Conservation (phyloP, 2,113 vertebrate species). For the Cyanoliseus patagonus region DNA sequence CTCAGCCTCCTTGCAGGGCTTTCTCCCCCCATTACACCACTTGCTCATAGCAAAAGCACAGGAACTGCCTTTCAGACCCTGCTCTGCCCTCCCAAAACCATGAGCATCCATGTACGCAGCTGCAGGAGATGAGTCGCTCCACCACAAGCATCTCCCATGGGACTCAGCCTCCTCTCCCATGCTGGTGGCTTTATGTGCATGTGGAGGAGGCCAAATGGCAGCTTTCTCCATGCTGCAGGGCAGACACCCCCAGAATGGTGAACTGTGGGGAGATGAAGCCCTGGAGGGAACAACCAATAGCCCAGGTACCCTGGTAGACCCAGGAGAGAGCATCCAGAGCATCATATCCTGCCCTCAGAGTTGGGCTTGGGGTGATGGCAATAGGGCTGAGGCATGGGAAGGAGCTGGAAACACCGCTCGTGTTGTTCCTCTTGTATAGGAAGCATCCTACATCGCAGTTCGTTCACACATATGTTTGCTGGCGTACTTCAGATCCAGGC, state of each 20-base stretch:
- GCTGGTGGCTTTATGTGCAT: neutral
- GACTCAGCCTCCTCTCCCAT: fast-evolving
- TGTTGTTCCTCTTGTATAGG: neutral
- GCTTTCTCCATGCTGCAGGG: fast-evolving
- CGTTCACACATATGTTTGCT: fast-evolving
- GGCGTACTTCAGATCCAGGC: neutral
- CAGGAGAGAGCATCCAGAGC: neutral
- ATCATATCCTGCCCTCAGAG: neutral
- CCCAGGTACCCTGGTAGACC: neutral
- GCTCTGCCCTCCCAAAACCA: neutral
- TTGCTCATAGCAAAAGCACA: neutral
- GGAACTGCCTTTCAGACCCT: neutral
- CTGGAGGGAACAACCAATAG: fast-evolving
- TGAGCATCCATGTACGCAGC: neutral
- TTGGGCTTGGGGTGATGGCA: neutral
- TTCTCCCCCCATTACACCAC: fast-evolving
- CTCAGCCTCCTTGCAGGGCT: neutral
- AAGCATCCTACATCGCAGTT: neutral
- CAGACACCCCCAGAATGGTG: neutral
- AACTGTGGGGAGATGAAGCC: neutral
- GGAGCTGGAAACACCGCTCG: fast-evolving
- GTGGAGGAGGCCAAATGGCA: neutral
- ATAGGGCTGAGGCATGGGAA: no score
- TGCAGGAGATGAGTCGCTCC: neutral
- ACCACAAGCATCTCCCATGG: neutral